Base-by-base conservation (phyloP, 1,140 invertebrate genomes). In the Melitaea cinxia region DNA sequence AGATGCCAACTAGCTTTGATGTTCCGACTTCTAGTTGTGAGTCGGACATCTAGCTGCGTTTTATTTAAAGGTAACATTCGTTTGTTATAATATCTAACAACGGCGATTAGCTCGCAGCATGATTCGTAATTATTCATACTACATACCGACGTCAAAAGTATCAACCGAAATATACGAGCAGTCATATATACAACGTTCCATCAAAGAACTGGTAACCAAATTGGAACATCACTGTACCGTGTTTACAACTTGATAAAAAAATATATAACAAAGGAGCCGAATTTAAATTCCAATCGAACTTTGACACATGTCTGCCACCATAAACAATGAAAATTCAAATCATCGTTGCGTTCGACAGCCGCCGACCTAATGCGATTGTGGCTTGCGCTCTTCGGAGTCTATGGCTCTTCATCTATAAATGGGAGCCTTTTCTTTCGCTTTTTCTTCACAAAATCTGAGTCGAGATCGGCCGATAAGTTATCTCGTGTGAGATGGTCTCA, bases 281-380 rank as follows among this genome's bases (percentile, higher is more conserved):
- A 89, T 91, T 87, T 89, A 87, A 91, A 91, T 91, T 89, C 88
- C 85, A 87, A 91, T 91, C 86, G 88, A 91, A 91, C 88, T 91
- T 89, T 91, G 88, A 91, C 88, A 91, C 86, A 91, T 91, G 88
- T 91, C 88, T 91, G 88, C 88, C 88, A 89, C 88, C 86, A 91
- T 87, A 91, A 89, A 91, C 88, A 91, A 91, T 91, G 78, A 83
- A 89, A 91, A 89, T 88, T 89, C 88, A 86, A 91, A 91, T 89
- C 88, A 88, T 89, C 80, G 81, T 87, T 73, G 77, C 63, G 73
- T 83, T 81, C 78, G 81, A 82, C 77, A 77, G 77, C 78, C 70
- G 77, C 73, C 82, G 74, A 78, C 72, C 80, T 90, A 90, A 90
- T 90, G 83, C 85, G 85, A 88, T 89, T 84, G 85, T 78, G 86